Evolutionary conservation across 2,113 vertebrate species (phyloP).

Genomic region (Actenoides lindsayi): DNA sequence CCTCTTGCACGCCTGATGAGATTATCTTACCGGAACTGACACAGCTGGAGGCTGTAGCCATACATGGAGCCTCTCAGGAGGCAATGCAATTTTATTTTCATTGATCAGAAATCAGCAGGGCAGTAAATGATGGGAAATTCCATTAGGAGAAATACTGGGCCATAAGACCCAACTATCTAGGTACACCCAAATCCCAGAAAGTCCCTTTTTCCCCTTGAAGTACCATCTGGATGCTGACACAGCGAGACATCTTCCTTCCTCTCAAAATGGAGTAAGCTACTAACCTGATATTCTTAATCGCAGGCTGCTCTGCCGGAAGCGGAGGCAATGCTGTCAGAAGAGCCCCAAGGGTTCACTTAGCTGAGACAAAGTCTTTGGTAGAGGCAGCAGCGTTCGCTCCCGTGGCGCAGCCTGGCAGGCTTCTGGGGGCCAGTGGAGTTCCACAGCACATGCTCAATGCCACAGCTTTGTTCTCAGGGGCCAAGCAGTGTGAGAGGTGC

Average conservation of each 20-base stretch:
- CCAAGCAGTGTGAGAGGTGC: background rate
- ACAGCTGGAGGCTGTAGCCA: slow-evolving; percentile 82
- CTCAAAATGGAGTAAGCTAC: background rate
- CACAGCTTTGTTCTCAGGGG: background rate
- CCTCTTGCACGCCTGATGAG: slow-evolving; percentile 83
- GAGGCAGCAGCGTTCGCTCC: background rate
- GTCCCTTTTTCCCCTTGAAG: background rate
- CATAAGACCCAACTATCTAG: slow-evolving; percentile 62
- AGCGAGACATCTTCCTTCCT: background rate
- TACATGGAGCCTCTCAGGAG: slow-evolving; percentile 82
- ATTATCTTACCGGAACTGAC: slow-evolving; percentile 88
- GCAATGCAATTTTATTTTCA: slow-evolving; percentile 88
- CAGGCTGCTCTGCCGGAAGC: background rate
- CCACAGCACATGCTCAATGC: fast-evolving
- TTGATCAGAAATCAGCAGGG: slow-evolving; percentile 89
- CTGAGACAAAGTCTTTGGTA: background rate
- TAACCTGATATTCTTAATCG: background rate
- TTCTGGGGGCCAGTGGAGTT: background rate
- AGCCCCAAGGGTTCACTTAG: slow-evolving; percentile 25
- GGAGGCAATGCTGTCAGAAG: background rate
- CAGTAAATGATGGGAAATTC: slow-evolving; percentile 88
- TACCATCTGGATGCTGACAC: background rate
- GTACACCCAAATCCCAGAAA: slow-evolving; percentile 60
- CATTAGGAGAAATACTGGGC: slow-evolving; percentile 79
- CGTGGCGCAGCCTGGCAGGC: background rate